Evolutionary conservation across 2,888 invertebrate genomes (phyloP), one percentile per base, ranked within the genome.

Genomic region (Pyrochroa serraticornis): DNA sequence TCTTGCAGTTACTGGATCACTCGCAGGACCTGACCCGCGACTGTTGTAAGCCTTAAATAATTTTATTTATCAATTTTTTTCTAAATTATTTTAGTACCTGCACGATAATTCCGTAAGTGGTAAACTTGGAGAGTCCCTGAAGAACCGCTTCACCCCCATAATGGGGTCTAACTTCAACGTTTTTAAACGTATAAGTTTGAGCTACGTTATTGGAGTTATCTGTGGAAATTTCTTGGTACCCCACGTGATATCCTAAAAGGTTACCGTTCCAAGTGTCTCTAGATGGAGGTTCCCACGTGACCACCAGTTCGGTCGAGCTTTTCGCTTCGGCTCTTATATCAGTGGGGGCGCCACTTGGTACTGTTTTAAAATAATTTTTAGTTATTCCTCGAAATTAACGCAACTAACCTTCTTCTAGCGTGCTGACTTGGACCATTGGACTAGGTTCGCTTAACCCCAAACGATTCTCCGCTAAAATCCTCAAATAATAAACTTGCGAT

Each of bases 401-500:
- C n/a, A 32, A 37, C 47, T 71, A 77, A 86, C 87, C 85, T 86
- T 91, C 91, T 82, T 91, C 91, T 56, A 90, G 83, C n/a, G 92
- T 92, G 50, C 89, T 90, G n/a, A 91, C 88, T 83, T 91, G 91
- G 42, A 91, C 86, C 22, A 91, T 87, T 78, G 93, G 93, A 70
- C 93, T 92, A 42, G 92, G 92, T 72, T 92, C 91, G 68, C 95
- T 93, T 65, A 90, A 86, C 1, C 95, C 95, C 63, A 95, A 83
- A 71, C 92, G 86, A 80, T 95, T 95, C 77, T 93, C 93, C 6
- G 95, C 95, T 68, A 94, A 86, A 72, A 95, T 90, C 69, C 95
- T 84, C 70, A 95, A 85, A 75, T 94, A 92, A 81, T 95, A 96
- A 9, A 90, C 88, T 59, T 90, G 92, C 5, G 94, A 91, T 7